Conservation (phyloP, 2,113 vertebrate species). For the Gymnorhina tibicen region DNA sequence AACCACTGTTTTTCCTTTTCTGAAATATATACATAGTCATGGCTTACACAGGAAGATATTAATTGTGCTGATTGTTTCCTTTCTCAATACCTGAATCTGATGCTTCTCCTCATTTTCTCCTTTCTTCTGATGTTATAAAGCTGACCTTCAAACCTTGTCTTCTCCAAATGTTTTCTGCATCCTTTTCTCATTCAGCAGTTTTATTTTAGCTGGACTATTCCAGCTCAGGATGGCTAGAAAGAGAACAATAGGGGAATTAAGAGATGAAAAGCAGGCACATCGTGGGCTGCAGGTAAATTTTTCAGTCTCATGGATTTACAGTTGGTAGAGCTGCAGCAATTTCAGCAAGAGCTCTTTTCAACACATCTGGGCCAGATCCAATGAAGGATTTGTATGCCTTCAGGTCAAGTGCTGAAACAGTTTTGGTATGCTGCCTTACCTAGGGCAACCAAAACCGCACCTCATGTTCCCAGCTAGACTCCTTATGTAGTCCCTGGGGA, state of each 20-base stretch:
- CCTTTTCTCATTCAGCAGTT: conserved; percentile 74
- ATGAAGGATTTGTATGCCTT: conserved; percentile 19
- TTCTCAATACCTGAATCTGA: conserved; percentile 56
- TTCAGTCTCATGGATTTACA: conserved; percentile 56
- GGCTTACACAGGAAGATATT: background rate
- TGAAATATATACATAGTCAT: background rate
- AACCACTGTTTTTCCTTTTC: background rate
- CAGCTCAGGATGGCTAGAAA: conserved; percentile 78
- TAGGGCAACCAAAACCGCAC: background rate
- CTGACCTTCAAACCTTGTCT: conserved; percentile 67
- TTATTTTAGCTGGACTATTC: conserved; percentile 76
- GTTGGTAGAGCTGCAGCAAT: conserved; percentile 46
- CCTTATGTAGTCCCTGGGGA: background rate
- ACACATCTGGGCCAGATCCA: conserved; percentile 54
- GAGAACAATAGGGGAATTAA: conserved; percentile 75
- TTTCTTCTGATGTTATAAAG: conserved; percentile 65
- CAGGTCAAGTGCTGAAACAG: background rate
- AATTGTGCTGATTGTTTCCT: conserved; percentile 11
- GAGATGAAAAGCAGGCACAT: conserved; percentile 74
- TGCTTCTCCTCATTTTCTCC: conserved; percentile 68
- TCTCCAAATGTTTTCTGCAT: conserved; percentile 72
- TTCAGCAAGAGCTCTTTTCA: conserved; percentile 43
- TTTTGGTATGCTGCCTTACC: background rate
- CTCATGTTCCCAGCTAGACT: background rate
- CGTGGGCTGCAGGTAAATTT: conserved; percentile 76